Base-by-base conservation (phyloP, 1,140 invertebrate genomes). In the Bathynomus jamesi region DNA sequence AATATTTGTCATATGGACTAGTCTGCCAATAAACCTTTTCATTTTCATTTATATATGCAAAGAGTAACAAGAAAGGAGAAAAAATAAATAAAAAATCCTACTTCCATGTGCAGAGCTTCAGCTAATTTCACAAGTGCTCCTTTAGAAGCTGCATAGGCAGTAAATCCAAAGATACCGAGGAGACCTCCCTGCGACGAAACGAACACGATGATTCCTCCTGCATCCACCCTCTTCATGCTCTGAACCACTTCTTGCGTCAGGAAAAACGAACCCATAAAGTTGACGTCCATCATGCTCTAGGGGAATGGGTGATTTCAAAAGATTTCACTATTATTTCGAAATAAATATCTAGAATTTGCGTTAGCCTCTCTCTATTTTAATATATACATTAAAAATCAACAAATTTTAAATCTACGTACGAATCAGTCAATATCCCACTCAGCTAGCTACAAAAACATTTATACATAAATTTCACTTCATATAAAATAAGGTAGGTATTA, bases 121-220 rank as follows among this genome's bases (percentile, higher is more conserved):
- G 96, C 96, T 73, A 99, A 87, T 7, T 96, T 97, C 72, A 94
- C 85, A 3, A 99, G 82, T 1, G 95, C 96, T 87, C 94, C 99
- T 83, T 99, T 99, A 11, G 92, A 89, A 64, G 89, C 88, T 65
- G 91, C 90, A 82, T 99, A 99, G 0, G 92, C 91, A 53, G 91
- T 89, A 80, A 91, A 94, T 1, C 97, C 97, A 85, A 88, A 96
- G 74, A 96, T 85, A 82, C 97, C 96, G 77, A 96, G 80, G 69
- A 98, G 85, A 11, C 91, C 93, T 70, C 94, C 96, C 83, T 93
- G 88, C 4, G 95, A 98, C 0, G 92, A 91, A 7, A 95, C 90
- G 75, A 97, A 86, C 0, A 95, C 89, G 78, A 97, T 89, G 61
- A 70, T 28, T 64, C 87, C 85, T 67, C 93, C 92, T 79, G 89